Percentiles rank a stretch among this genome's conserved stretches.
Conservation (phyloP, 2,888 invertebrate genomes). For the Gastrophysa polygoni region DNA sequence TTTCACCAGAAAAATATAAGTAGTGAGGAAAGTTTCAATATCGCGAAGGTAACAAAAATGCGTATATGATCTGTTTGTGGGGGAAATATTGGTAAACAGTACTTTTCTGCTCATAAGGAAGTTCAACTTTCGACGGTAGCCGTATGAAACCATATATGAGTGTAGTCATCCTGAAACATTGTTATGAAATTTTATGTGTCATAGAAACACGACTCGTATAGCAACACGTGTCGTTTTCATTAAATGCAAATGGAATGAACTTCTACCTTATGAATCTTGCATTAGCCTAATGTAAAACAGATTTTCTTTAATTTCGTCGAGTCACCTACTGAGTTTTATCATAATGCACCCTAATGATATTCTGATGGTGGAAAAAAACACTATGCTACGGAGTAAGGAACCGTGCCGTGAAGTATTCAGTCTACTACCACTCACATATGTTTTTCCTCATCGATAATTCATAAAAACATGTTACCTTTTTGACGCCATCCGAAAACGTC, state of each 20-base stretch:
- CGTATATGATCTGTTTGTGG: too few relatives aligned
- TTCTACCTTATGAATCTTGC: background rate
- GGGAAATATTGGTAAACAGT: too few relatives aligned
- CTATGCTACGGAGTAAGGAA: slow-evolving; percentile 21
- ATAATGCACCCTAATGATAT: slow-evolving; percentile 31
- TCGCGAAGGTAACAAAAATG: too few relatives aligned
- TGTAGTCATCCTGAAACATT: too few relatives aligned
- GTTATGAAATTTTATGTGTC: background rate
- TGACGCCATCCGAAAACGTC: background rate
- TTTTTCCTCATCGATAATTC: background rate
- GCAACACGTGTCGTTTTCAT: background rate
- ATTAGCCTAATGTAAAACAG: slow-evolving; percentile 21
- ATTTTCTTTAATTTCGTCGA: slow-evolving; percentile 32
- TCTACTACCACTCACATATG: too few relatives aligned
- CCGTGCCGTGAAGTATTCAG: too few relatives aligned
- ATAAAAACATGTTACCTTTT: background rate
- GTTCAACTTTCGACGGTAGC: too few relatives aligned
- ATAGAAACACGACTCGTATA: background rate
- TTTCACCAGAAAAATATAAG: too few relatives aligned
- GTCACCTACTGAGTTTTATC: slow-evolving; percentile 26
- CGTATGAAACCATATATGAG: too few relatives aligned
- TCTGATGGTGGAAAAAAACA: slow-evolving; percentile 32
- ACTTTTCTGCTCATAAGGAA: too few relatives aligned
- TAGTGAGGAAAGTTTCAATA: too few relatives aligned
- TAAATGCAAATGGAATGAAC: slow-evolving; percentile 59